Percentiles rank a stretch among this genome's conserved stretches.
phyloP scores from a whole-genome alignment of 2,888 invertebrate genomes.

The Adineta ricciae region DNA sequence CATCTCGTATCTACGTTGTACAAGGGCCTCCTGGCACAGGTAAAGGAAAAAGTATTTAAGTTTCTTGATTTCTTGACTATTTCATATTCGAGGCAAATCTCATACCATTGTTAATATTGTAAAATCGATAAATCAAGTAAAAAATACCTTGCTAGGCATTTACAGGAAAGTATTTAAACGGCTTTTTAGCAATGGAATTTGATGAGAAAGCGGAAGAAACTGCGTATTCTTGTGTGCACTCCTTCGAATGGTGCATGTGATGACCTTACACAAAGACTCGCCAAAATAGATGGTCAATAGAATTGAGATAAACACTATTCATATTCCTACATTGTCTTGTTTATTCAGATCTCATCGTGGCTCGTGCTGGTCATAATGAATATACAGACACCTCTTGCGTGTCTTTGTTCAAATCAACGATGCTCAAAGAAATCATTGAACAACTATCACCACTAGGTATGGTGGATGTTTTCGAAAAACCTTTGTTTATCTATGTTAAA shows the following conservation, averaged over 20 bases:
- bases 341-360: too few relatives aligned
- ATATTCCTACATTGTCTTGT: too few relatives aligned
- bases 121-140: constrained; percentile 44
- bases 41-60: neutral
- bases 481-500: neutral
- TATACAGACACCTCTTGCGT: too few relatives aligned
- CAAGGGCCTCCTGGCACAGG: constrained; percentile 80
- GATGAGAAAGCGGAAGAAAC: constrained; percentile 35
- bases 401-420: too few relatives aligned
- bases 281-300: neutral
- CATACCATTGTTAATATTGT: constrained; percentile 63
- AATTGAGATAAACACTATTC: neutral
- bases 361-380: too few relatives aligned
- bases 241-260: constrained; percentile 79
- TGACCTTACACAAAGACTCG: constrained; percentile 48
- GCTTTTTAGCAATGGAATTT: neutral
- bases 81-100: constrained; percentile 56
- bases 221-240: constrained; percentile 65
- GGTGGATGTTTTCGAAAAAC: too few relatives aligned
- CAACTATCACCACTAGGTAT: too few relatives aligned
- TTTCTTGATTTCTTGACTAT: neutral
- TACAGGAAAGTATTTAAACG: neutral
- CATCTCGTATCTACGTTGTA: constrained; percentile 59
- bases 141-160: neutral
- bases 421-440: too few relatives aligned